Percentiles rank a stretch among this genome's conserved stretches.
These are phyloP conservation scores for Coecobrya sp. DNA, from an alignment of 2,888 invertebrate species.

Conservation along the genomic window DNA sequence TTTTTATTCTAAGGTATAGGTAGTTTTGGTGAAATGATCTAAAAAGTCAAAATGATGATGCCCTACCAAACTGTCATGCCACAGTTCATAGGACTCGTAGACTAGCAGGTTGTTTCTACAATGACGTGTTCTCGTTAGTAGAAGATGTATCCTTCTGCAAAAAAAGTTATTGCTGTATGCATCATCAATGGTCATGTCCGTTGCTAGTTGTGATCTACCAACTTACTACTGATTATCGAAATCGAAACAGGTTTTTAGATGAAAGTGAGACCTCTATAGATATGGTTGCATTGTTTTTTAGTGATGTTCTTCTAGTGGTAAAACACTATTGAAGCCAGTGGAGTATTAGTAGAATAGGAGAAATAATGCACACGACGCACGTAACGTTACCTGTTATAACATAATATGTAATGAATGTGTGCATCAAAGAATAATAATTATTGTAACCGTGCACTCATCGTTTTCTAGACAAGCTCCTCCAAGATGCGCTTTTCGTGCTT, in stretches of 20 bases:
- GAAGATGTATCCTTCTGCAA: background rate
- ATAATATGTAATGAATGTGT: too few relatives aligned
- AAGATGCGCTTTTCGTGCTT: background rate
- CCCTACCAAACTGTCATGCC: too few relatives aligned
- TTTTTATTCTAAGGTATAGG: too few relatives aligned
- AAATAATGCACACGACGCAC: background rate
- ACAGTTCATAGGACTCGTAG: too few relatives aligned
- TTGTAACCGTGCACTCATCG: background rate
- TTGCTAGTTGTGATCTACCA: background rate
- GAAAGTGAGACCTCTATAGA: conserved; percentile 63
- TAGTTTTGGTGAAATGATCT: too few relatives aligned
- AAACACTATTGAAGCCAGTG: background rate
- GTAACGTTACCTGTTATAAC: too few relatives aligned
- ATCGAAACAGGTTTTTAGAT: conserved; percentile 75
- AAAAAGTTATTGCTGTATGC: background rate
- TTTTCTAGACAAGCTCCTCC: background rate
- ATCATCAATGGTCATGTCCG: background rate
- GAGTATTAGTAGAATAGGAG: background rate
- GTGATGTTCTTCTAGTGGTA: background rate
- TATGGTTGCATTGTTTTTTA: background rate
- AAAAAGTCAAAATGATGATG: too few relatives aligned
- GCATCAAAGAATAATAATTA: background rate
- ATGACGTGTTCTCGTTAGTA: too few relatives aligned
- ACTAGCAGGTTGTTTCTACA: too few relatives aligned
- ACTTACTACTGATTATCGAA: conserved; percentile 53